Evolutionary conservation across 2,797 vertebrate species (phyloP).

Genomic region (Acanthurus leucopareius): DNA sequence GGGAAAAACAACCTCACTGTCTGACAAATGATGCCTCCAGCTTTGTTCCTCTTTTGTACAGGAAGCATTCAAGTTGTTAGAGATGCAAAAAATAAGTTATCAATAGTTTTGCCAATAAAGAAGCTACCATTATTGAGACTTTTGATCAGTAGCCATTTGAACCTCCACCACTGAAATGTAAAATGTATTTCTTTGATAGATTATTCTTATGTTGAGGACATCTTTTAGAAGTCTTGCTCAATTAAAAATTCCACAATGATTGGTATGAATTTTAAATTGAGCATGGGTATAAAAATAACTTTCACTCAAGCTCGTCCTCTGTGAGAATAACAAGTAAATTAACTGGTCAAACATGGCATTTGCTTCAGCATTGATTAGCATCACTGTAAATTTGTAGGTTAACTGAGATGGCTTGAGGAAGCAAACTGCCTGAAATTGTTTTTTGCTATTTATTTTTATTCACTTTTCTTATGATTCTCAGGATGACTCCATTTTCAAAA

Average conservation of each 20-base stretch:
- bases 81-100: constrained; percentile 41
- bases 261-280: constrained; percentile 54
- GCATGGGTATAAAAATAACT: constrained; percentile 56
- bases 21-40: constrained; percentile 66
- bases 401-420: constrained; percentile 31
- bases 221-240: constrained; percentile 73
- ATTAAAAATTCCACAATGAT: constrained; percentile 76
- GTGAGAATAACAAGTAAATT: constrained; percentile 59
- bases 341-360: constrained; percentile 65
- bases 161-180: constrained; percentile 71
- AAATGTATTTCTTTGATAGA: constrained; percentile 72
- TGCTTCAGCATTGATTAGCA: constrained; percentile 65
- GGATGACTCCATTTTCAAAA: constrained; percentile 21
- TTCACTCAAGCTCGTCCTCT: constrained; percentile 69
- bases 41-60: constrained; percentile 78
- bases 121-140: constrained; percentile 59
- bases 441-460: constrained; percentile 16
- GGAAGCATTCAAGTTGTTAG: constrained; percentile 55
- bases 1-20: constrained; percentile 2
- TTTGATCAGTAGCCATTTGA: constrained; percentile 77
- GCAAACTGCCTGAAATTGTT: constrained; percentile 6
- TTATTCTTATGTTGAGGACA: constrained; percentile 77
- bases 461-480: background rate
- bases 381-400: constrained; percentile 58
- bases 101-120: constrained; percentile 53